Conservation (phyloP, 2,797 vertebrate species). For the Mycteria americana region DNA sequence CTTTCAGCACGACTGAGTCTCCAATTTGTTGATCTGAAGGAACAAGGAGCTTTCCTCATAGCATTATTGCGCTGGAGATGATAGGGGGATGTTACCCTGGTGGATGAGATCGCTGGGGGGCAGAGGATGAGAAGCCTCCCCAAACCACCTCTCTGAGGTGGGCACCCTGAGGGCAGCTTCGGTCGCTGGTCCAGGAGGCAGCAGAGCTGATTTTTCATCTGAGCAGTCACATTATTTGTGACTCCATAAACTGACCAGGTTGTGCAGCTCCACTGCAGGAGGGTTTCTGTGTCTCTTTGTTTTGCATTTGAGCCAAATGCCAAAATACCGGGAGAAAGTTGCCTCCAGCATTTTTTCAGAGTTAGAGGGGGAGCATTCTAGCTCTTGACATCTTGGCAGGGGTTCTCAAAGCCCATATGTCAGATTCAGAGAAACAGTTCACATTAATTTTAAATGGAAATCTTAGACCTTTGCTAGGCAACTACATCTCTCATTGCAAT, state of each 20-base stretch:
- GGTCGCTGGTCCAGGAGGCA: neutral
- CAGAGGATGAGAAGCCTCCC: neutral
- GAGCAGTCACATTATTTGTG: accelerated
- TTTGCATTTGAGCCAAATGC: neutral
- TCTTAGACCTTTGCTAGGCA: constrained; percentile 66
- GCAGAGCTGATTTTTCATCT: neutral
- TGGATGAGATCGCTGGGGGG: neutral
- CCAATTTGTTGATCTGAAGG: neutral
- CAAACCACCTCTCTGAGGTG: neutral
- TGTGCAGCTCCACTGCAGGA: neutral
- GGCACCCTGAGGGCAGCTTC: neutral
- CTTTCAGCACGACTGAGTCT: accelerated
- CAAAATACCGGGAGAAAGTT: constrained; percentile 17
- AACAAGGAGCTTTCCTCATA: neutral
- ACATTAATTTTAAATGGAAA: constrained; percentile 68
- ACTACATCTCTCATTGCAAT: constrained; percentile 55
- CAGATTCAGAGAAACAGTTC: constrained; percentile 42
- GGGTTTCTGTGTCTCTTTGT: neutral
- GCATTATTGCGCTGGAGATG: accelerated
- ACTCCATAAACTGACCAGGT: neutral
- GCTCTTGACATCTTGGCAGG: constrained; percentile 64
- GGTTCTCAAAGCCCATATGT: constrained; percentile 60
- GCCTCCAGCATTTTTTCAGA: constrained; percentile 26
- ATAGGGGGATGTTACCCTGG: accelerated
- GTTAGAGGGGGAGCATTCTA: constrained; percentile 24